Evolutionary conservation across 2,888 invertebrate genomes (phyloP), one percentile per base, ranked within the genome.

Genomic region (Temnothorax ravouxi): DNA sequence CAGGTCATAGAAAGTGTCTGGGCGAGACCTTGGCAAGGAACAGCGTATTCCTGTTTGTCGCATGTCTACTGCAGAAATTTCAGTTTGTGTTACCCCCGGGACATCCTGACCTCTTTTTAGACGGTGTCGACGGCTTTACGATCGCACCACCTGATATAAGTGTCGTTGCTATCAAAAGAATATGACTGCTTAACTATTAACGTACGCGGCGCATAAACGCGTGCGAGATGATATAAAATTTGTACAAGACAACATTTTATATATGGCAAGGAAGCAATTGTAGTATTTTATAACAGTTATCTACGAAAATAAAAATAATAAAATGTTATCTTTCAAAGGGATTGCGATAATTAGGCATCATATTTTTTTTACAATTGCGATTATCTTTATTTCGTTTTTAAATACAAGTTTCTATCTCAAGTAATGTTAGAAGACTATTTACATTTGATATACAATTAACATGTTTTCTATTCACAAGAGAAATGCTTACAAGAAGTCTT

Each of bases 21-120:
- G 98, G 98, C 0, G 98, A 98, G 92, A 96, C 96, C 0, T 94
- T 98, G 85, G 97, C 97, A 0, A 97, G 97, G 91, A 97, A 97
- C 89, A 98, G 97, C 91, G 95, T 98, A 67, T 98, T 98, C 92
- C 94, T 98, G 41, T 97, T 98, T 90, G 96, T 96, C 0, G 96
- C 97, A 0, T 96, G 97, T 0, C 95, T 98, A 89, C 95, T 98
- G 88, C 98, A 98, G 94, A 96, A 96, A 91, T 98, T 97, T 90
- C 96, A 96, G 2, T 97, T 98, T 91, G 93, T 96, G 3, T 95
- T 97, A 0, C 96, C 96, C 0, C 96, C 97, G 0, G 97, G 96
- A 0, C 96, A 96, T 87, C 95, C 95, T 0, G 93, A 96, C 84
- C 97, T 97, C 0, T 61, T 41, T 5, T 95, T 96, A 34, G 96